These are phyloP conservation scores for Drepana falcataria DNA, from an alignment of 2,888 invertebrate genomes.

Conservation along the genomic window DNA sequence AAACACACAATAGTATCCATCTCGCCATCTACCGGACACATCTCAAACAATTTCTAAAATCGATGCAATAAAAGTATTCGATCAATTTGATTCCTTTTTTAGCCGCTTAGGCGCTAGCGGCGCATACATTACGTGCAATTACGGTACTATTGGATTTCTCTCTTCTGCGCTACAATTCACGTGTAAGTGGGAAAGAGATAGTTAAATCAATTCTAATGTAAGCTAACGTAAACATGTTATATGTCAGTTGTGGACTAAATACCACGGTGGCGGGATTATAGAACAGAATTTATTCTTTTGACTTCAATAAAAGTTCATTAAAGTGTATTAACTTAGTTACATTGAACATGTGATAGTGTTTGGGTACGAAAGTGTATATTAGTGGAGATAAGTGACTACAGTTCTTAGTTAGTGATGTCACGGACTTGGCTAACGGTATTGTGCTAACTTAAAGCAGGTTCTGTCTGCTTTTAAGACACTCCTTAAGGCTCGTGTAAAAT, in stretches of 20 bases:
- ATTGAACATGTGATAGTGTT: background rate
- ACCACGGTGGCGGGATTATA: constrained; percentile 42
- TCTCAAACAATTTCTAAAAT: constrained; percentile 8
- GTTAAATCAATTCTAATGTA: constrained; percentile 40
- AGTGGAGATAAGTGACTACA: background rate
- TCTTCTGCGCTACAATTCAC: constrained; percentile 6
- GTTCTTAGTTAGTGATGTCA: constrained; percentile 28
- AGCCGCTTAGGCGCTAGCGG: constrained; percentile 16
- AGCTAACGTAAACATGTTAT: constrained; percentile 60
- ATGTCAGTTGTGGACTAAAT: constrained; percentile 56
- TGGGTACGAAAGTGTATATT: background rate
- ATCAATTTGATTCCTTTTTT: constrained; percentile 16
- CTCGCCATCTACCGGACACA: background rate
- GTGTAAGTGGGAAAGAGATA: constrained; percentile 29
- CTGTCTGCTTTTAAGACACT: constrained; percentile 57
- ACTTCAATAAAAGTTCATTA: constrained; percentile 9
- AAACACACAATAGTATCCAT: background rate
- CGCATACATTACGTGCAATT: constrained; percentile 23
- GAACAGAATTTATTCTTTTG: constrained; percentile 14
- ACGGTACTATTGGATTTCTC: constrained; percentile 21
- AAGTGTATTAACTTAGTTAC: constrained; percentile 7
- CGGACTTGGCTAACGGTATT: constrained; percentile 58
- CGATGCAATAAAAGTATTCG: constrained; percentile 19
- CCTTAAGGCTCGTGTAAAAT: constrained; percentile 29
- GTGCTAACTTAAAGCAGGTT: constrained; percentile 18